Base-by-base conservation (phyloP, 2,113 vertebrate genomes). In the Dicerorhinus sumatrensis region DNA sequence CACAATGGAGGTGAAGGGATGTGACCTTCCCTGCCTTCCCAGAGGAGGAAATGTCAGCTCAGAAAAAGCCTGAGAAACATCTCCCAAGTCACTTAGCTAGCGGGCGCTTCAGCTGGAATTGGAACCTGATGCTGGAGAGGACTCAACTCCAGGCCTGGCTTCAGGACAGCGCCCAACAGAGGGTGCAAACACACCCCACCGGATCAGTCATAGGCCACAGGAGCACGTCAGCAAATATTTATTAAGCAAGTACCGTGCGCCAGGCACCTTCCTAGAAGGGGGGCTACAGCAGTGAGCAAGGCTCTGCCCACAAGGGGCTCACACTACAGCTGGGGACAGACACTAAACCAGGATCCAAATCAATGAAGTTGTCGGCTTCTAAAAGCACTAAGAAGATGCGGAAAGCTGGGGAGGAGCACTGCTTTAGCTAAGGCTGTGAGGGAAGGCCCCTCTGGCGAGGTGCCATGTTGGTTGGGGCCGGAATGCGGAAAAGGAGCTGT, bases 221-320 rank as follows among this genome's bases (percentile, higher is more conserved):
- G 65, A 60, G 33, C 48, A 2, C 20, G 56, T 79, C 58, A 18
- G 4, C 60, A 56, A 5, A 36, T 5, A 31, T 16, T 31, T 12
- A 76, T 39, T 42, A 27, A 33, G 48, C 39, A 54, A 29, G 23
- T 4, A 3, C 2, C 4, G 14, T 25, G 12, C 0, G 0, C 69
- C 39, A 0, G 76, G 29, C 39, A 33, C 69, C n/a, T 6, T 62
- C 39, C 69, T 46, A 73, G 51, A 29, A 11, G 29, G 4, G 6
- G 7, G 42, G 39, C 23, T 9, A 7, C 3, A 5, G 42, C n/a
- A 16, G 29, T 3, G 25, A 80, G n/a, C 65, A 14, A 46, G 51
- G 48, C 9, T 20, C 48, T 10, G 12, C 14, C 58, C 69, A 7
- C 27, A 4, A 14, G 6, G 13, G 6, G 39, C 29, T 46, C 33